Evolutionary conservation across 1,140 invertebrate species (phyloP).

Genomic region (Colletes gigas): DNA sequence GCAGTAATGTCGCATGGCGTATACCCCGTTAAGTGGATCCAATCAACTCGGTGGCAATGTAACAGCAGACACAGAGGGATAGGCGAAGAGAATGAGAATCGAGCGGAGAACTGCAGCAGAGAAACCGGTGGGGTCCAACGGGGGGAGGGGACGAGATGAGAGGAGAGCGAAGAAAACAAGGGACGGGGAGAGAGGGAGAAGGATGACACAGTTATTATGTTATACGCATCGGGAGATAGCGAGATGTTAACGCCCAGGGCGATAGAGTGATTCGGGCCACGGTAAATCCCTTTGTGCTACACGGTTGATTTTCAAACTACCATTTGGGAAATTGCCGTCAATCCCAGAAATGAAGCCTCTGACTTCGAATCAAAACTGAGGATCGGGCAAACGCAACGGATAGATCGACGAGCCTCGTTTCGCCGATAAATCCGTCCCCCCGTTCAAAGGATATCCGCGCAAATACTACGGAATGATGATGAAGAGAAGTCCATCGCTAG

Average conservation of each 20-base stretch:
- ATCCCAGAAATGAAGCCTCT: slow-evolving; percentile 76
- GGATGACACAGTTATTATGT: slow-evolving; percentile 68
- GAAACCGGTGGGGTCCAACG: slow-evolving; percentile 18
- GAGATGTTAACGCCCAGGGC: slow-evolving; percentile 68
- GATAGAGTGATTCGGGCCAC: slow-evolving; percentile 66
- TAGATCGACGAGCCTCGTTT: slow-evolving; percentile 37
- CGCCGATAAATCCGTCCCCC: slow-evolving; percentile 66
- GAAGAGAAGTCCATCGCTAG: slow-evolving; percentile 13
- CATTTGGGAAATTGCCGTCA: slow-evolving; percentile 72
- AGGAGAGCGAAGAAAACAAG: slow-evolving; percentile 18
- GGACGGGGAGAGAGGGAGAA: slow-evolving; percentile 18
- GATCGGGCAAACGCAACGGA: slow-evolving; percentile 29
- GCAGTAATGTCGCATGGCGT: slow-evolving; percentile 77
- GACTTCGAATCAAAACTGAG: slow-evolving; percentile 65
- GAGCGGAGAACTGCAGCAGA: neutral
- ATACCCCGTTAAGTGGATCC: slow-evolving; percentile 79
- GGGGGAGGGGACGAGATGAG: slow-evolving; percentile 40
- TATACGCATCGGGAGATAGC: slow-evolving; percentile 65
- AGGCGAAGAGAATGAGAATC: slow-evolving; percentile 49
- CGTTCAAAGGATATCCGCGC: slow-evolving; percentile 51
- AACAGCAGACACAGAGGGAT: slow-evolving; percentile 58
- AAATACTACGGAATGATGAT: slow-evolving; percentile 38
- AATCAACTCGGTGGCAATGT: slow-evolving; percentile 77
- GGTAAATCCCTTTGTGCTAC: slow-evolving; percentile 76
- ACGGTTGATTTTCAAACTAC: slow-evolving; percentile 75